Conservation (phyloP, 2,888 invertebrate genomes). For the Allophyes oxyacanthae region DNA sequence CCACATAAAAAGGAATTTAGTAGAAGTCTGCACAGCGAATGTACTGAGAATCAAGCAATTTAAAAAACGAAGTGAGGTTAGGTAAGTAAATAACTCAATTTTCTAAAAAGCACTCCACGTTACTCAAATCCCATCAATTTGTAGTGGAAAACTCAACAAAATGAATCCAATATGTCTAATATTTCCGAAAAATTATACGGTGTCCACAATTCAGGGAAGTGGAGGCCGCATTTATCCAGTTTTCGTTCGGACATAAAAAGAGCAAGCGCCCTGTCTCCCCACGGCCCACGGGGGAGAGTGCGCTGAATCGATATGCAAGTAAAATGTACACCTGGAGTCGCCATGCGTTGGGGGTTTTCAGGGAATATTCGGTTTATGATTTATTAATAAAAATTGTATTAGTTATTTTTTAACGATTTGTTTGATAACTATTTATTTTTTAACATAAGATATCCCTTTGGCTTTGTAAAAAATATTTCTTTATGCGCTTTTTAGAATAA, state of each 20-base stretch:
- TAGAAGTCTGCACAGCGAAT: too few relatives aligned
- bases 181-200: constrained; percentile 44
- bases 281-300: constrained; percentile 70
- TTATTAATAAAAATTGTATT: not conserved
- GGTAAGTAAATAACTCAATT: too few relatives aligned
- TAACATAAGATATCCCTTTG: too few relatives aligned
- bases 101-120: too few relatives aligned
- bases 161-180: constrained; percentile 13
- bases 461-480: too few relatives aligned
- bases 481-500: too few relatives aligned
- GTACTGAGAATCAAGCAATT: too few relatives aligned
- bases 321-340: constrained; percentile 72
- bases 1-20: too few relatives aligned
- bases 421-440: too few relatives aligned
- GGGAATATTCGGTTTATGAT: constrained; percentile 35
- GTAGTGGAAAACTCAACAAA: constrained; percentile 16
- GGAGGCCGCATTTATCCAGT: constrained; percentile 73
- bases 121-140: not conserved
- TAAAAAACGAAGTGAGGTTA: too few relatives aligned
- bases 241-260: constrained; percentile 75
- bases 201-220: constrained; percentile 65
- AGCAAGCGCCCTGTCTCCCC: constrained; percentile 54
- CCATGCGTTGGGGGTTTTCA: constrained; percentile 51
- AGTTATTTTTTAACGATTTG: too few relatives aligned
- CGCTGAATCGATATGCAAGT: constrained; percentile 84